These are phyloP conservation scores for Aphyosemion australe DNA, from an alignment of 2,113 vertebrate genomes.

Conservation along the genomic window DNA sequence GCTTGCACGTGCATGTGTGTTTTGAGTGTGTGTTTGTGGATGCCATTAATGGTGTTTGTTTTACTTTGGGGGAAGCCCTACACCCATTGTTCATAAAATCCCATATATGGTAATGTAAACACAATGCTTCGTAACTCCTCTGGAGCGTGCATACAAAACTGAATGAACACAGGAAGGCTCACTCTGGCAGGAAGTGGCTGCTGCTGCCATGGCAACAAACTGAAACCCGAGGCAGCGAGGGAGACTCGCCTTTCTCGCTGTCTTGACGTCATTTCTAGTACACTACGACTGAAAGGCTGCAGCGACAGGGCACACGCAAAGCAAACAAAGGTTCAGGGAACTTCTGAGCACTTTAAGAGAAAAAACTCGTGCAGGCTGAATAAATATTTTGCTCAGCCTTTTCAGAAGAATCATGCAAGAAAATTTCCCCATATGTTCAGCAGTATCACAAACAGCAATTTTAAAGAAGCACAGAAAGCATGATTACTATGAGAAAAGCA, in stretches of 20 bases:
- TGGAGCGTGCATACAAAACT: constrained; percentile 70
- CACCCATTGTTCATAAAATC: constrained; percentile 66
- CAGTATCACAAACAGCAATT: constrained; percentile 33
- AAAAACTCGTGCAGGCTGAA: constrained; percentile 38
- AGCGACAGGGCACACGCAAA: constrained; percentile 66
- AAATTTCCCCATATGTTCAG: constrained; percentile 58
- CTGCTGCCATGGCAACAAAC: constrained; percentile 82
- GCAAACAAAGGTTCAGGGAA: constrained; percentile 60
- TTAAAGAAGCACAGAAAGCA: constrained; percentile 33
- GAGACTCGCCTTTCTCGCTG: constrained; percentile 64
- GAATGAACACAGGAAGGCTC: constrained; percentile 85
- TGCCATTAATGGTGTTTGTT: constrained; percentile 53
- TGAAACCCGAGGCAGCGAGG: constrained; percentile 75
- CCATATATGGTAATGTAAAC: constrained; percentile 82
- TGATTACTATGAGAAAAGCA: constrained; percentile 11
- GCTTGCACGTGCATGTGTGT: constrained; percentile 7
- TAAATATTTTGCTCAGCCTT: constrained; percentile 35
- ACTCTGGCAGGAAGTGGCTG: constrained; percentile 82
- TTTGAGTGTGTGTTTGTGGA: constrained; percentile 21
- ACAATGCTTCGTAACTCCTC: constrained; percentile 66
- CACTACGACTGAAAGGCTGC: constrained; percentile 58
- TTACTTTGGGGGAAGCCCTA: constrained; percentile 73
- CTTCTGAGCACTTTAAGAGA: constrained; percentile 42
- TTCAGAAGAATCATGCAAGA: constrained; percentile 47
- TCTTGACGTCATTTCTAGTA: constrained; percentile 83